Evolutionary conservation across 2,797 vertebrate genomes (phyloP).

Genomic region (Apodemus agrarius): DNA sequence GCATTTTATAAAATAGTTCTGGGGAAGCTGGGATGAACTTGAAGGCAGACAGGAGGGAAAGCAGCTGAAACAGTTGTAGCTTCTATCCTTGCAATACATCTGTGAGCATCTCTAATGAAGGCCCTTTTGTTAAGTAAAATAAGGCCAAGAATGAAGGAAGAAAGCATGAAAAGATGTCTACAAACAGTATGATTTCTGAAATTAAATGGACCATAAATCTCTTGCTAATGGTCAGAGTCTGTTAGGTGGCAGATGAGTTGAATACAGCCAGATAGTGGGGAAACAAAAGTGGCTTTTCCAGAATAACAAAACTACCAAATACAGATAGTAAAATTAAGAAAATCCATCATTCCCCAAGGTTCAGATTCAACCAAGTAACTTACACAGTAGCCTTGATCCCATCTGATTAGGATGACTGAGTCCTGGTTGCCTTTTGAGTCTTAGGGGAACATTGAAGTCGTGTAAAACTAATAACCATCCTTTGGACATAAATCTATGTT

Average conservation of each 20-base stretch:
- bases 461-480: not conserved
- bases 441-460: not conserved
- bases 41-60: not conserved
- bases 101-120: not conserved
- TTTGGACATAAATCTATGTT: not conserved
- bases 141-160: not conserved
- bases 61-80: not conserved
- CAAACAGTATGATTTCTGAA: slow-evolving; percentile 19
- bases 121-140: not conserved
- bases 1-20: not conserved
- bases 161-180: not conserved
- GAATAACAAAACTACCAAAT: not conserved
- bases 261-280: not conserved
- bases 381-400: not conserved
- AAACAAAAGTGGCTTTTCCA: not conserved
- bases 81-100: slow-evolving; percentile 2
- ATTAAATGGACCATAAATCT: slow-evolving; percentile 30
- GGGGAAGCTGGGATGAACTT: not conserved
- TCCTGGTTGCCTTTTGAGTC: not conserved
- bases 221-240: not conserved
- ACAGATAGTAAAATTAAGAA: not conserved
- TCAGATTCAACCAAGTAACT: not conserved
- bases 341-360: not conserved
- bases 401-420: not conserved
- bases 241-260: not conserved